phyloP scores from a whole-genome alignment of 2,888 invertebrate species.

The Xanthia icteritia region DNA sequence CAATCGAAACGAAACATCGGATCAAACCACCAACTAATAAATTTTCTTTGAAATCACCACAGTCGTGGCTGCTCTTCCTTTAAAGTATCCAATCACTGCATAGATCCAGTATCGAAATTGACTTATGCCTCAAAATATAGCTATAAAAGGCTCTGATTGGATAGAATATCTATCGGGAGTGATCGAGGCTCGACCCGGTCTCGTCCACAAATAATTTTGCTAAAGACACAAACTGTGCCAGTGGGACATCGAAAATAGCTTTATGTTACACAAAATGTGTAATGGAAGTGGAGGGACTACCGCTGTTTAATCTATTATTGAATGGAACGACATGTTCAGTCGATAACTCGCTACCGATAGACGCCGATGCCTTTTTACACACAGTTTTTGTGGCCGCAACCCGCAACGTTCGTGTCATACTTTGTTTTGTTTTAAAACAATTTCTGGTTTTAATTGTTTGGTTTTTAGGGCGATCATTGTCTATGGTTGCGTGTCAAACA shows the following conservation, averaged over 20 bases:
- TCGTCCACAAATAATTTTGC: conserved; percentile 68
- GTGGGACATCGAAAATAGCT: conserved; percentile 63
- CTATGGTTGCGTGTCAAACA: background rate
- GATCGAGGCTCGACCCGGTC: conserved; percentile 65
- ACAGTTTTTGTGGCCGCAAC: conserved; percentile 17
- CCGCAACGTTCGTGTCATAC: background rate
- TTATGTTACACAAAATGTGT: conserved; percentile 50
- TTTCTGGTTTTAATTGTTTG: conserved; percentile 11
- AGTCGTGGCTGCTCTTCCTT: background rate
- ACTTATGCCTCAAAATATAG: conserved; percentile 34
- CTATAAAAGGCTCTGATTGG: conserved; percentile 63
- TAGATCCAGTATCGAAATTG: conserved; percentile 26
- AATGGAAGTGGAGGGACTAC: conserved; percentile 35
- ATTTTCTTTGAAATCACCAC: conserved; percentile 5
- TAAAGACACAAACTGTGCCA: conserved; percentile 58
- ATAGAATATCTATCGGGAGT: conserved; percentile 67
- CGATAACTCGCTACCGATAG: conserved; percentile 32
- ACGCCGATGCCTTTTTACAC: conserved; percentile 2
- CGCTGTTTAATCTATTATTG: conserved; percentile 52
- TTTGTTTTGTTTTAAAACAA: conserved; percentile 27
- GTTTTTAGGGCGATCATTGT: conserved; percentile 12
- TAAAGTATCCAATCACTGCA: background rate
- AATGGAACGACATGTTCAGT: conserved; percentile 38
- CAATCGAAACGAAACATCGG: too few relatives aligned
- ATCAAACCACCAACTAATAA: too few relatives aligned